Evolutionary conservation across 1,140 invertebrate genomes (phyloP), one percentile per base, ranked within the genome.

Genomic region (Dendrolimus kikuchii): DNA sequence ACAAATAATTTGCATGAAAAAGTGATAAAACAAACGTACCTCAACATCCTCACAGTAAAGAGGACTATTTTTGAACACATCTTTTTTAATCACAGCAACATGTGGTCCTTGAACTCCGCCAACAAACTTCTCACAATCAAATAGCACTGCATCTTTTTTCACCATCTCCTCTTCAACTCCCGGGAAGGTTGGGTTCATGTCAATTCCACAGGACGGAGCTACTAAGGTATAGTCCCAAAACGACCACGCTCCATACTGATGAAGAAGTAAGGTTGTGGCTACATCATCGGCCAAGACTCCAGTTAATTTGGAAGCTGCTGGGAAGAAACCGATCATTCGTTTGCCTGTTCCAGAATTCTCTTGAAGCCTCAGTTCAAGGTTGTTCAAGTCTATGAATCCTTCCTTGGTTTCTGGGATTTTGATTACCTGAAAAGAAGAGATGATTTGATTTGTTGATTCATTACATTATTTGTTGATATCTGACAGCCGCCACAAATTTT

Each of bases 181-280:
- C 4, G 90, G 86, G 48, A 93, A 64, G 57, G 77, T 83, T 0
- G 96, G 95, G 76, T 98, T 98, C 95, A 98, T 96, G 68, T 96
- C 93, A 58, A 98, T 91, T 43, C 90, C 88, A 0, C 93, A 88
- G 67, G 94, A 95, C 0, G 95, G 95, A 3, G 93, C 96, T 46
- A 94, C 94, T 6, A 95, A 90, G 5, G 95, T 95, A 81, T 96
- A 98, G 82, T 98, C 96, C 95, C 95, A 98, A 67, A 98, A 93
- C 4, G 94, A 92, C 50, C 95, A 88, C 4, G 95, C 95, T 4
- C 92, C 92, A 72, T 95, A 94, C 64, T 93, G 92, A 71, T 97
- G 95, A 5, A 98, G 88, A 2, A 96, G 79, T 7, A 93, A 84
- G 2, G 95, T 96, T 5, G 96, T 93, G 1, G 92, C 91, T 38